A percentile compares a stretch with the other conserved stretches of the same genome.
These are phyloP conservation scores for Drosophila yooni DNA, from an alignment of 2,888 invertebrate genomes.

Conservation along the genomic window DNA sequence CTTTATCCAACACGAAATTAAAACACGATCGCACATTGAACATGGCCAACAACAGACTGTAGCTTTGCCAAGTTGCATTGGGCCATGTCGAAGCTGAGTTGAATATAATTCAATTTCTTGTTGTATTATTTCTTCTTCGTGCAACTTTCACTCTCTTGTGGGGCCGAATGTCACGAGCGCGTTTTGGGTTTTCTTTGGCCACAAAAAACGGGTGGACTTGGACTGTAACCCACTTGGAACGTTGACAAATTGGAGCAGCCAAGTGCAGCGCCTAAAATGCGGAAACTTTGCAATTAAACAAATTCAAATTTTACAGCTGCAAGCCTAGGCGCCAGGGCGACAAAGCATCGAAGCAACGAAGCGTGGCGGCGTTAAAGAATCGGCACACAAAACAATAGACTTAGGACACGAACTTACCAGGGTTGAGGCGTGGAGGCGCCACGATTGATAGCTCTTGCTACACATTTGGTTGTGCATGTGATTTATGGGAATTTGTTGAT, in stretches of 20 bases:
- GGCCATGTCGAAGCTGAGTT: conserved; percentile 77
- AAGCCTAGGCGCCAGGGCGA: conserved; percentile 10
- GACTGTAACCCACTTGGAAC: conserved; percentile 59
- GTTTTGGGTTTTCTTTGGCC: conserved; percentile 56
- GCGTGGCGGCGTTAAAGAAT: conserved; percentile 43
- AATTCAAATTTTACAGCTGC: conserved; percentile 18
- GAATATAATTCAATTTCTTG: conserved; percentile 68
- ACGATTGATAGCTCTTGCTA: conserved; percentile 32
- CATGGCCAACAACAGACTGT: conserved; percentile 48
- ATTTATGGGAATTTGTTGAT: conserved; percentile 40
- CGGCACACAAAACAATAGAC: conserved; percentile 61
- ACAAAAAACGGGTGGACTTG: conserved; percentile 55
- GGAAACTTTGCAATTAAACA: conserved; percentile 58
- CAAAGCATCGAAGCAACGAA: conserved; percentile 6
- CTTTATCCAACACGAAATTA: conserved; percentile 78
- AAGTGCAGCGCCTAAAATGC: conserved; percentile 72
- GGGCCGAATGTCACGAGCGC: conserved; percentile 71
- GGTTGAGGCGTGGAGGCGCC: conserved; percentile 34
- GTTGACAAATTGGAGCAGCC: conserved; percentile 72
- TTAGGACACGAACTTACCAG: conserved; percentile 70
- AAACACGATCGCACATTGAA: conserved; percentile 77
- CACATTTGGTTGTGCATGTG: conserved; percentile 24
- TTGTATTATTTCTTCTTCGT: conserved; percentile 51
- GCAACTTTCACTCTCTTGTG: conserved; percentile 78
- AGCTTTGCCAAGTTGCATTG: conserved; percentile 67